Base-by-base conservation (phyloP, 2,888 invertebrate species). In the Glomeris marginata region DNA sequence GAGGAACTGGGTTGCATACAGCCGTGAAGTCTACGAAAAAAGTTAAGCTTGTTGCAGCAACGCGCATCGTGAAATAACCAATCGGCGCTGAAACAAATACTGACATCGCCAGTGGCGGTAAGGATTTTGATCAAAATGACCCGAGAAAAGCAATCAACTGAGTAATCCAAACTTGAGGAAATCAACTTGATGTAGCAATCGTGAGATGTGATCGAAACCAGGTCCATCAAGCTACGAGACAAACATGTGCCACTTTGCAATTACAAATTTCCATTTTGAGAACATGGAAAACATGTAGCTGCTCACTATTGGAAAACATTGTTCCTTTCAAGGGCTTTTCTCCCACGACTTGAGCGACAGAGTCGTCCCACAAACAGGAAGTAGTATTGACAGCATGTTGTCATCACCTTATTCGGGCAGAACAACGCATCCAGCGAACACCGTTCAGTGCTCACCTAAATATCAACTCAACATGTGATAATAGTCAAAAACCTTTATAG, bases 151-250 rank as follows among this genome's bases (percentile, higher is more conserved):
- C 82, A 80, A 52, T 83, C 81, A 46, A 78, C 71, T 2, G 79
- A 76, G 65, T 94, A 97, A 69, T 94, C 88, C 59, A 98, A 71
- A 56, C 86, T 84, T 4, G 94, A 88, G 53, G 92, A 78, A 49
- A 92, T 85, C 53, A 97, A 72, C 67, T 97, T 97, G 1, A 92
- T 81, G 66, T 94, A 94, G 63, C 87, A 86, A 60, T 88, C 86
- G 65, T 90, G 86, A 61, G 83, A 82, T 2, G 87, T 85, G 43
- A 78, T 77, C 10, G 80, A 76, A 1, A 88, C 84, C 57, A 92
- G 70, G 60, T 84, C 80, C 61, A 84, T 72, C 50, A 91, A 74
- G 62, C 85, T 86, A 72, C 57, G 21, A 40, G 49, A 38, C 41
- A 21, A 49, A 44, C 37, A 21, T 18, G 41, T 13, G 42, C 20